Percentiles rank a stretch among this genome's conserved stretches.
Conservation (phyloP, 2,888 invertebrate genomes). For the Nysson spinosus region DNA sequence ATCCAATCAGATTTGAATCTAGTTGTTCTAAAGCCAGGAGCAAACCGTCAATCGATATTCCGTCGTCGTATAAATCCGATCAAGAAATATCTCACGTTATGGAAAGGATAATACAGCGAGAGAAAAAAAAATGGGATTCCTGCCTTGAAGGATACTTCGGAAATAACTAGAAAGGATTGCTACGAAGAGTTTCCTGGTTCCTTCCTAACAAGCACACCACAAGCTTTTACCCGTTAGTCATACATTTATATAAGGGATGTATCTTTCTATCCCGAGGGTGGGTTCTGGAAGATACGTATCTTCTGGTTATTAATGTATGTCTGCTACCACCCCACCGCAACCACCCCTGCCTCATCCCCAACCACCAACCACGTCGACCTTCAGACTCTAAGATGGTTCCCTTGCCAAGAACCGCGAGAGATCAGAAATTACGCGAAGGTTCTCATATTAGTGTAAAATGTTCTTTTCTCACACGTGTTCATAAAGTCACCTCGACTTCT, state of each 20-base stretch:
- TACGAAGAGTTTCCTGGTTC: constrained; percentile 55
- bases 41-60: too few relatives aligned
- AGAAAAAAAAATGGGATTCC: constrained; percentile 13
- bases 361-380: constrained; percentile 5
- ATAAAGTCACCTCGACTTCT: too few relatives aligned
- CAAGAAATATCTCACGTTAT: constrained; percentile 29
- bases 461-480: too few relatives aligned
- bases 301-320: constrained; percentile 75
- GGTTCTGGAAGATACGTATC: constrained; percentile 70
- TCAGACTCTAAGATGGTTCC: constrained; percentile 43
- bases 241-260: constrained; percentile 72
- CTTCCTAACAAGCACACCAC: constrained; percentile 63
- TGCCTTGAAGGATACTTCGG: constrained; percentile 33
- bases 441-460: too few relatives aligned
- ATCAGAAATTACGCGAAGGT: constrained; percentile 68
- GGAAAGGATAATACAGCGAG: constrained; percentile 35
- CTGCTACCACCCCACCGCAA: constrained; percentile 66
- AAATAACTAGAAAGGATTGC: constrained; percentile 58
- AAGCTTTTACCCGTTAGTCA: constrained; percentile 70
- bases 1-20: too few relatives aligned
- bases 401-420: constrained; percentile 69
- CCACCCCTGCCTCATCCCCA: constrained; percentile 40
- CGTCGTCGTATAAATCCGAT: constrained; percentile 21
- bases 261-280: constrained; percentile 64
- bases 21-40: too few relatives aligned